phyloP scores from a whole-genome alignment of 2,113 vertebrate species.

The Circaetus gallicus region DNA sequence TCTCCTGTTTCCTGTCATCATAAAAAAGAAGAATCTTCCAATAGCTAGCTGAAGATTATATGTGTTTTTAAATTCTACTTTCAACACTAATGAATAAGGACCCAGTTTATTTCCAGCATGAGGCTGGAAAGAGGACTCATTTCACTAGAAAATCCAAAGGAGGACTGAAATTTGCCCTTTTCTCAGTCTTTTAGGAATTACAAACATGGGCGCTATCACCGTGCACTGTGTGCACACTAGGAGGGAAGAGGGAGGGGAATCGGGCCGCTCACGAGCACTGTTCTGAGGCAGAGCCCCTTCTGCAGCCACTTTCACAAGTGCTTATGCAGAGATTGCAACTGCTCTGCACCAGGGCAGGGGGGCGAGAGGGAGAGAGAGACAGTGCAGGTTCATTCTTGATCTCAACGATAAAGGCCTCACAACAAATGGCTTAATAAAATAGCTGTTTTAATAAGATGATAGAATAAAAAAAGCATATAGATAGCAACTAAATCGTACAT shows the following conservation, averaged over 20 bases:
- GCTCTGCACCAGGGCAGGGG: accelerated
- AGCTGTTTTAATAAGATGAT: background rate
- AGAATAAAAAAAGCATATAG: background rate
- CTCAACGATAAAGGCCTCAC: background rate
- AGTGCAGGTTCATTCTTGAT: background rate
- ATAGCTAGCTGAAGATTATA: background rate
- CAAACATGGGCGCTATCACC: background rate
- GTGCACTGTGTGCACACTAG: too few species aligned
- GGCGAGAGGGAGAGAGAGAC: background rate
- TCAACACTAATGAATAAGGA: background rate
- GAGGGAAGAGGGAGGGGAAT: background rate
- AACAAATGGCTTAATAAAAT: background rate
- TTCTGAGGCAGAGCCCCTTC: background rate
- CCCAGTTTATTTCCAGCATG: background rate
- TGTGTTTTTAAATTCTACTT: background rate
- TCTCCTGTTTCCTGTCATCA: background rate
- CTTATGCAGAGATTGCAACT: background rate
- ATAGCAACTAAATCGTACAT: background rate
- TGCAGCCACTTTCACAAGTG: background rate
- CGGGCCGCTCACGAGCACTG: too few species aligned
- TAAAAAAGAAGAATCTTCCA: background rate
- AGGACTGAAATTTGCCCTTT: background rate
- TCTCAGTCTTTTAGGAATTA: background rate
- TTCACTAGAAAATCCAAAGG: background rate
- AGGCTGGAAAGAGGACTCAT: background rate